Base-by-base conservation (phyloP, 2,113 vertebrate species). In the Xiphophorus maculatus region DNA sequence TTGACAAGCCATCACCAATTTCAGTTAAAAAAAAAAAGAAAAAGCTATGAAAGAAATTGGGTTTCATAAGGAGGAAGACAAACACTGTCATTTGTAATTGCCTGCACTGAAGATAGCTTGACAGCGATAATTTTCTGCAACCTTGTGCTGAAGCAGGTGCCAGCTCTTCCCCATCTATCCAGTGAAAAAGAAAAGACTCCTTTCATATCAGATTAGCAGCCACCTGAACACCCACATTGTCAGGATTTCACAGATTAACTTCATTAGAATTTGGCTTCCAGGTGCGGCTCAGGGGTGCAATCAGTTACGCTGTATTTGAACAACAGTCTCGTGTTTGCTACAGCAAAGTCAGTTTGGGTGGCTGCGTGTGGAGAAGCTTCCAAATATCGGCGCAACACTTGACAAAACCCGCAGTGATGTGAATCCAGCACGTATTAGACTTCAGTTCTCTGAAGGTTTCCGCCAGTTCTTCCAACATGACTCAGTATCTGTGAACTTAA, bases 221-320 rank as follows among this genome's bases (percentile, higher is more conserved):
- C 90, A 92, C 91, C 90, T 90, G 83, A 90, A 92, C 89, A 81
- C 87, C 78, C 90, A 87, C 90, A 88, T 85, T 89, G 90, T 90
- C 88, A 79, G 91, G 82, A 89, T 85, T 90, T 93, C 80, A 85
- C 89, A 90, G 89, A 91, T 93, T 91, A 91, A 91, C 87, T 86
- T 88, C 83, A 93, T 93, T 91, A 84, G 86, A 91, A 93, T 89
- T 88, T 93, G 87, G 89, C 82, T 88, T 91, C 88, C 93, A 93
- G 92, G 91, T 93, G 90, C 84, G 81, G 82, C 88, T 84, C 79
- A 81, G 15, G 87, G 86, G 77, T 81, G 87, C 81, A 90, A 87
- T 92, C 91, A 89, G 83, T 84, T 83, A 68, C 84, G 80, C 84
- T 81, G 82, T 83, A 84, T 88, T 90, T 91, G 79, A 91, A 89